Percentiles rank a stretch among this genome's conserved stretches.
phyloP scores from a whole-genome alignment of 2,888 invertebrate species.

The Tolmerus cingulatus region DNA sequence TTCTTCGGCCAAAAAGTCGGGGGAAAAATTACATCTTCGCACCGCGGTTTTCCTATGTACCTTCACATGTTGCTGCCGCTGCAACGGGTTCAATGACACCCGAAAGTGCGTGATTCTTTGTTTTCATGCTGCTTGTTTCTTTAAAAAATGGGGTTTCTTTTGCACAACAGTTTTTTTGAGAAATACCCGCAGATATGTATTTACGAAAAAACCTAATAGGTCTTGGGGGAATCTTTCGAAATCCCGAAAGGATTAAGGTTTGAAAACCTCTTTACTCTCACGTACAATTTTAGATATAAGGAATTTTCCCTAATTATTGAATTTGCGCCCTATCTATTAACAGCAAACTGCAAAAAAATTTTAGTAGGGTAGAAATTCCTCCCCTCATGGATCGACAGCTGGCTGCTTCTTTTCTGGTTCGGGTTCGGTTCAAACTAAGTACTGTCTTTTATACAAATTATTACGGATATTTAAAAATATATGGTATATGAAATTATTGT shows the following conservation, averaged over 20 bases:
- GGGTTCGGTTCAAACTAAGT: too few species aligned
- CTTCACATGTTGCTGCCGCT: background rate
- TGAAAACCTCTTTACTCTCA: background rate
- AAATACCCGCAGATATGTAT: background rate
- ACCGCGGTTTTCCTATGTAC: background rate
- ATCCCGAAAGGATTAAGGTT: background rate
- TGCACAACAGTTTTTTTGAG: background rate
- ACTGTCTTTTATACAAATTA: too few species aligned
- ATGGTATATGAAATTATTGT: too few species aligned
- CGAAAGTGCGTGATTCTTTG: background rate
- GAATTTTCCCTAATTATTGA: background rate
- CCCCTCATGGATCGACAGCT: background rate
- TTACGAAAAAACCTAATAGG: background rate
- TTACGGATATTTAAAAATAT: too few species aligned
- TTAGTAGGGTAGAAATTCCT: background rate
- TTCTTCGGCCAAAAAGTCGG: background rate
- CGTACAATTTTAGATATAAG: background rate
- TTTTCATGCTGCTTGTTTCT: background rate
- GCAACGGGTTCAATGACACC: background rate
- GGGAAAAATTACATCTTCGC: background rate
- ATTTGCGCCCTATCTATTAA: background rate
- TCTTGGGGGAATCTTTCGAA: background rate
- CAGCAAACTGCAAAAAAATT: background rate
- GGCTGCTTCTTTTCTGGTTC: too few species aligned
- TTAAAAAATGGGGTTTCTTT: background rate